Base-by-base conservation (phyloP, 1,140 invertebrate species). In the Stegodyphus mimosarum region DNA sequence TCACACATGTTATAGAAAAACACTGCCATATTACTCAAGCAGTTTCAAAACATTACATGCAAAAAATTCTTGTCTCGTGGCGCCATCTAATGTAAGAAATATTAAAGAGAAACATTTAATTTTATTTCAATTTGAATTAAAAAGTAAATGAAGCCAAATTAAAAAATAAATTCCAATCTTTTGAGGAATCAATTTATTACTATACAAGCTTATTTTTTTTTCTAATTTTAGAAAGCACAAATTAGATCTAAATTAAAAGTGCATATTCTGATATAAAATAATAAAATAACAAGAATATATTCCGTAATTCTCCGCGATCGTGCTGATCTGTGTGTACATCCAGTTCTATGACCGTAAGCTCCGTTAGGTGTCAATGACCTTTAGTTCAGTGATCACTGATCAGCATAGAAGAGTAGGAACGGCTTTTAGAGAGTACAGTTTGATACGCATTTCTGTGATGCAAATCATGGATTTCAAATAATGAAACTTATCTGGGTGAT, bases 361-460 rank as follows among this genome's bases (percentile, higher is more conserved):
- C 81, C 81, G 81, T 84, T 84, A 84, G 73, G 81, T 84, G 81
- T 84, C 81, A 84, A 84, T 84, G 81, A 84, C 81, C 81, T 84
- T 84, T 84, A 75, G 81, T 76, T 84, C 81, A 84, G 79, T 84
- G 81, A 84, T 83, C 70, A 83, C 70, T 66, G 80, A 83, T 75
- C 81, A 76, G 81, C 81, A 84, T 76, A 84, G 73, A 69, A 76
- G 72, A 84, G 81, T 84, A 76, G 70, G 52, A 75, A 76, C 81
- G 17, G 72, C 55, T 84, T 17, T 72, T 52, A 11, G 72, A 76
- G 6, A 15, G 10, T 55, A 55, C 81, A 75, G 81, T 76, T 70
- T 60, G 72, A 69, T 84, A 55, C 33, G 64, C 66, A 84, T n/a
- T 84, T 75, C 72, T 84, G 17, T 49, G 64, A 33, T 67, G 18